Evolutionary conservation across 2,797 vertebrate species (phyloP).

Genomic region (Gobionotothen gibberifrons): DNA sequence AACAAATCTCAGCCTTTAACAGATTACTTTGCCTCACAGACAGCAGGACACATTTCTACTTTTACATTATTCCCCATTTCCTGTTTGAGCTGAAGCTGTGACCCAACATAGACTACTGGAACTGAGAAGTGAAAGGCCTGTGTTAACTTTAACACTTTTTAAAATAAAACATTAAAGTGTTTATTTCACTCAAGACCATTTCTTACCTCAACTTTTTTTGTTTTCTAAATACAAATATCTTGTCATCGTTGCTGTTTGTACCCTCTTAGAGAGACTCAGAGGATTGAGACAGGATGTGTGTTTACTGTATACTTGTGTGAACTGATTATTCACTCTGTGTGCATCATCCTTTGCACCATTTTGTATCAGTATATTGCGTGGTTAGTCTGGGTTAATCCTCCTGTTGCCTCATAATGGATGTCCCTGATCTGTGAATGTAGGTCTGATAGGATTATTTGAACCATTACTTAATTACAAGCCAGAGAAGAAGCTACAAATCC

Average conservation of each 20-base stretch:
- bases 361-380: slow-evolving; percentile 23
- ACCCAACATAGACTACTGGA: slow-evolving; percentile 1
- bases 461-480: slow-evolving; percentile 81
- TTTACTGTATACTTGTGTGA: slow-evolving; percentile 2
- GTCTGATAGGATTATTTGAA: slow-evolving; percentile 75
- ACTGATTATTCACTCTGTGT: background rate
- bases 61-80: slow-evolving; percentile 34
- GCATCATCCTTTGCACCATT: background rate
- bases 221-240: slow-evolving; percentile 16
- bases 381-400: slow-evolving; percentile 49
- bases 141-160: too few species aligned
- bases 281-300: background rate
- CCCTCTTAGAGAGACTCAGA: background rate
- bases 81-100: slow-evolving; percentile 16
- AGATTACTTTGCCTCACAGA: slow-evolving; percentile 33
- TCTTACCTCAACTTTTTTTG: background rate
- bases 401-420: slow-evolving; percentile 51
- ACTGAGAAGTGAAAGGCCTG: slow-evolving; percentile 2
- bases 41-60: slow-evolving; percentile 29
- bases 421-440: slow-evolving; percentile 33
- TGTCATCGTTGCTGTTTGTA: background rate
- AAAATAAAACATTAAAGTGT: background rate
- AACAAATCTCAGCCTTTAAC: slow-evolving; percentile 32
- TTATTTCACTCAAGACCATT: background rate
- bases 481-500: slow-evolving; percentile 68